These are phyloP conservation scores for Carposina sasakii DNA, from an alignment of 1,140 invertebrate genomes.

Conservation along the genomic window DNA sequence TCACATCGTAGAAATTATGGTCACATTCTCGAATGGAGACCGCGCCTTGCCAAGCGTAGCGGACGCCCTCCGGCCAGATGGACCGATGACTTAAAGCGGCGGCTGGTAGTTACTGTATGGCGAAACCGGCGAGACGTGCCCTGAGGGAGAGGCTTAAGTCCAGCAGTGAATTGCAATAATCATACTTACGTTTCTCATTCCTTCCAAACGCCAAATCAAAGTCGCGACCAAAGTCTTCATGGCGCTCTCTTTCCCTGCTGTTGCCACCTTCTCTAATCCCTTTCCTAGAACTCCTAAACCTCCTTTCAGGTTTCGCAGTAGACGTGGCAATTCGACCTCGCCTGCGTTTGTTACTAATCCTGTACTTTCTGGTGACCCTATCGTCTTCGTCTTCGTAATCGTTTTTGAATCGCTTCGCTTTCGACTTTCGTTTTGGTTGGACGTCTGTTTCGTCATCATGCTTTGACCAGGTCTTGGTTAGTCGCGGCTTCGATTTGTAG, in stretches of 20 bases:
- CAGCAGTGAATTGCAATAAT: no score
- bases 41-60: no score
- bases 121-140: no score
- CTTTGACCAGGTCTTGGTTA: constrained; percentile 13
- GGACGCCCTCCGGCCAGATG: no score
- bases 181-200: no score
- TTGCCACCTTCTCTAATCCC: neutral
- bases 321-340: neutral
- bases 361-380: neutral
- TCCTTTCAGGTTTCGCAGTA: neutral
- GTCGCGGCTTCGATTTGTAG: constrained; percentile 34
- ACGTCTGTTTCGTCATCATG: constrained; percentile 17
- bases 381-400: neutral
- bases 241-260: neutral
- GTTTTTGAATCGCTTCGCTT: constrained; percentile 6
- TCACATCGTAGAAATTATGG: no score
- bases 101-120: no score
- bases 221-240: no score
- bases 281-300: neutral
- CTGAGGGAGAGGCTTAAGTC: no score
- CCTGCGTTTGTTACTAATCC: neutral
- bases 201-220: no score
- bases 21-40: no score
- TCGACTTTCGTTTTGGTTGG: constrained; percentile 8
- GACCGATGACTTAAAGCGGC: no score